Base-by-base conservation (phyloP, 2,888 invertebrate genomes). In the Aphrophora alni region DNA sequence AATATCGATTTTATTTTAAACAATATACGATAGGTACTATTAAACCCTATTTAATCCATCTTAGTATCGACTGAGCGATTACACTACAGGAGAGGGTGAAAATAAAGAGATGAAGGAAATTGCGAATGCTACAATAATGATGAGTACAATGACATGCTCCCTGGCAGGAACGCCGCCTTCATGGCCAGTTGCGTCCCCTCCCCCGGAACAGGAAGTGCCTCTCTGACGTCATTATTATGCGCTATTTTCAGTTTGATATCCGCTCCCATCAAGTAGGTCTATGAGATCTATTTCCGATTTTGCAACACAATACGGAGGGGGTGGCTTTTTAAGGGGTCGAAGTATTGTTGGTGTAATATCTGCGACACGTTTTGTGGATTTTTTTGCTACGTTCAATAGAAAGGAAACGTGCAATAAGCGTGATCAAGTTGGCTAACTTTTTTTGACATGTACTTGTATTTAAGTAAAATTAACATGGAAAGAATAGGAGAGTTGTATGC, bases 191-290 rank as follows among this genome's bases (percentile, higher is more conserved):
- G 77, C 51, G 12, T 44, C 44, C 44, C 44, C 44, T 44, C 38
- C 44, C 38, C 77, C 21, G 78, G 72, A 72, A 44, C 73, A 38
- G 78, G 73, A 78, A 78, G 51, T 28, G 70, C 33, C 71, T 71
- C 78, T 33, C 51, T 77, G 44, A 73, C 78, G 78, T 78, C 78
- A 78, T 78, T 78, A 78, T 73, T 72, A 78, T 78, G 78, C 73
- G 78, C 78, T 78, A 72, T 77, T 77, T 77, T 77, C 70, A 77
- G 69, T 71, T 44, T 44, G 44, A 44, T 44, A 44, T 44, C 44
- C 44, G 44, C 44, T 44, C 44, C 44, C 44, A 44, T 44, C 44
- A 44, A 44, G 44, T 44, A 44, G 44, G 12, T 44, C 44, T 44
- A 44, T 44, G 44, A 12, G 44, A 44, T 44, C 44, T 44, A 44